Evolutionary conservation across 2,888 invertebrate genomes (phyloP), one percentile per base, ranked within the genome.

Genomic region (Odontocerum albicorne): DNA sequence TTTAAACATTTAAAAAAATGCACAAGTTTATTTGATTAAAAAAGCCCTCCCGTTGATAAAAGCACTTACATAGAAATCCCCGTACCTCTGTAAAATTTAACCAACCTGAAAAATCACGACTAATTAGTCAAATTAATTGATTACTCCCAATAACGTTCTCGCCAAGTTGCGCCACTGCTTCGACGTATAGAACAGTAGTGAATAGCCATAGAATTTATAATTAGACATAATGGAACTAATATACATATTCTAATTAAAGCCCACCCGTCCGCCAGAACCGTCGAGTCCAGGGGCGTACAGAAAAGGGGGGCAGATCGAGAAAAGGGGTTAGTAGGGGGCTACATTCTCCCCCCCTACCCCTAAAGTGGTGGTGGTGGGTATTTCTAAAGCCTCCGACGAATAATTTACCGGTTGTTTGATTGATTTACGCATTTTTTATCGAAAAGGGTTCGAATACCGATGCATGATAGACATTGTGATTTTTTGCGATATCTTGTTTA

Each of bases 241-340:
- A 62, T 62, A 62, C 62, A 62, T 62, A 62, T 60, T 62, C 62
- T 62, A 60, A 62, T 62, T 62, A 62, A 62, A 60, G 57, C 59
- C 53, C 60, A 52, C 57, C 57, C 60, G 57, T 44, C 75, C 76
- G 73, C 73, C 73, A 55, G 44, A 51, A 44, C 27, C 45, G 52
- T 44, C 36, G 38, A 39, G 27, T 53, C 53, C 46, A 31, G 31
- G 70, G 70, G 73, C 72, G 74, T 72, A 71, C 67, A 68, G 66
- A 56, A 67, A 62, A 63, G 64, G 73, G 73, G 70, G 72, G 63
- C 59, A 66, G n/a, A 19, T 8, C 66, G 69, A 72, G 72, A 20
- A 7, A 31, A 27, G 42, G 16, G 21, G 74, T 74, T 74, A 74
- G 77, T 75, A 52, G 74, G 73, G 74, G 72, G 67, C 73, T 75